Conservation (phyloP, 1,140 invertebrate species). For the Drosophila lacertosa region DNA sequence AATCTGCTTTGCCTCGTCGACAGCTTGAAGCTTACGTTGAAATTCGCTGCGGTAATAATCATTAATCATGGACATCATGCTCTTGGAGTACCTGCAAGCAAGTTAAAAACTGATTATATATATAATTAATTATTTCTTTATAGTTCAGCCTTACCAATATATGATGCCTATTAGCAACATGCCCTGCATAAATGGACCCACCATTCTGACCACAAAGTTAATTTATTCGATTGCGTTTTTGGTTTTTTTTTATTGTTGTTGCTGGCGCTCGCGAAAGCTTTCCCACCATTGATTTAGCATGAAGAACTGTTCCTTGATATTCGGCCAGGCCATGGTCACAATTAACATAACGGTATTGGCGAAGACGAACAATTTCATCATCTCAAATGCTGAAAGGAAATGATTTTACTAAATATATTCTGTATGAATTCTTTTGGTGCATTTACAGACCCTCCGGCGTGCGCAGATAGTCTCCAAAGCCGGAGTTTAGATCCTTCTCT, state of each 20-base stretch:
- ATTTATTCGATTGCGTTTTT: not conserved
- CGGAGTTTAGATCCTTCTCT: slow-evolving; percentile 79
- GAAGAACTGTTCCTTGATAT: slow-evolving; percentile 71
- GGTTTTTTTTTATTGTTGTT: slow-evolving; percentile 16
- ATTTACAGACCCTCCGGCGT: slow-evolving; percentile 80
- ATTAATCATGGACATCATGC: slow-evolving; percentile 82
- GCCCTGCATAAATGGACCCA: slow-evolving; percentile 79
- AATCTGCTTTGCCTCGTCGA: slow-evolving; percentile 4
- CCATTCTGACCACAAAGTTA: slow-evolving; percentile 52
- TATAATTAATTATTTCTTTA: not conserved
- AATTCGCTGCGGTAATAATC: slow-evolving; percentile 82
- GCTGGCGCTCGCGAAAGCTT: slow-evolving; percentile 46
- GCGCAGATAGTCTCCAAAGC: slow-evolving; percentile 79
- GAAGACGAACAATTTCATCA: slow-evolving; percentile 83
- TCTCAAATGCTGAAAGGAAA: slow-evolving; percentile 81
- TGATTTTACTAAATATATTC: too few species aligned
- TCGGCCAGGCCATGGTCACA: slow-evolving; percentile 81
- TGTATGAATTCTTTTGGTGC: too few species aligned
- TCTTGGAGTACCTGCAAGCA: slow-evolving; percentile 60
- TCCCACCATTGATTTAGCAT: slow-evolving; percentile 74
- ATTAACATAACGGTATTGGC: slow-evolving; percentile 81
- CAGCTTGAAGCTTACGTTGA: slow-evolving; percentile 62
- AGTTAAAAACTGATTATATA: not conserved
- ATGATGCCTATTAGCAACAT: slow-evolving; percentile 77
- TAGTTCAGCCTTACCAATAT: slow-evolving; percentile 64